Conservation (phyloP, 2,888 invertebrate genomes). For the Neoascia interrupta region DNA sequence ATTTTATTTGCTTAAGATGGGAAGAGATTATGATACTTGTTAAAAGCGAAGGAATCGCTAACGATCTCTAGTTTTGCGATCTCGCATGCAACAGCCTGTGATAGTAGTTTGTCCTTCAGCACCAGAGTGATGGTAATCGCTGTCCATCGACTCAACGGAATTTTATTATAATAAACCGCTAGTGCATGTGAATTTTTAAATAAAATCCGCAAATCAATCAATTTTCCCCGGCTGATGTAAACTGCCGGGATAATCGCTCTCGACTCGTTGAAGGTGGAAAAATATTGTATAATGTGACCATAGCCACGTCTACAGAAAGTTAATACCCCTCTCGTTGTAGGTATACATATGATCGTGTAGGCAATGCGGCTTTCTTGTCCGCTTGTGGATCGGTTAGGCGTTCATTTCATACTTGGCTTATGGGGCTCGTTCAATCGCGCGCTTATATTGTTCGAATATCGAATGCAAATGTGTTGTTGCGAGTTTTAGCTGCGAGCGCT, state of each 20-base stretch:
- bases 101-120: constrained; percentile 45
- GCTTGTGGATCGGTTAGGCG: constrained; percentile 50
- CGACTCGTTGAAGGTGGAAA: constrained; percentile 66
- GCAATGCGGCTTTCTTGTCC: constrained; percentile 23
- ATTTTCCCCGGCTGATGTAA: constrained; percentile 64
- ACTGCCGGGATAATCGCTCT: constrained; percentile 66
- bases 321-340: too few relatives aligned
- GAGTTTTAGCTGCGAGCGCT: too few relatives aligned
- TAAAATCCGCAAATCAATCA: constrained; percentile 68
- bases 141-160: constrained; percentile 49
- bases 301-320: constrained; percentile 46
- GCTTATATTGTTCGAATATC: constrained; percentile 33
- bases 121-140: constrained; percentile 27
- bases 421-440: constrained; percentile 28
- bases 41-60: constrained; percentile 26
- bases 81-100: constrained; percentile 3
- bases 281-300: constrained; percentile 65
- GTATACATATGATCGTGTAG: constrained; percentile 21
- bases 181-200: constrained; percentile 61
- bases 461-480: constrained; percentile 66
- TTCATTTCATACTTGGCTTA: constrained; percentile 43
- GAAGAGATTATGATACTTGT: constrained; percentile 29
- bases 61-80: constrained; percentile 23
- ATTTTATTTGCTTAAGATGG: constrained; percentile 41
- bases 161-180: constrained; percentile 50